phyloP scores from a whole-genome alignment of 53 echinoderm and acorn worm species.

The Antedon mediterranea region DNA sequence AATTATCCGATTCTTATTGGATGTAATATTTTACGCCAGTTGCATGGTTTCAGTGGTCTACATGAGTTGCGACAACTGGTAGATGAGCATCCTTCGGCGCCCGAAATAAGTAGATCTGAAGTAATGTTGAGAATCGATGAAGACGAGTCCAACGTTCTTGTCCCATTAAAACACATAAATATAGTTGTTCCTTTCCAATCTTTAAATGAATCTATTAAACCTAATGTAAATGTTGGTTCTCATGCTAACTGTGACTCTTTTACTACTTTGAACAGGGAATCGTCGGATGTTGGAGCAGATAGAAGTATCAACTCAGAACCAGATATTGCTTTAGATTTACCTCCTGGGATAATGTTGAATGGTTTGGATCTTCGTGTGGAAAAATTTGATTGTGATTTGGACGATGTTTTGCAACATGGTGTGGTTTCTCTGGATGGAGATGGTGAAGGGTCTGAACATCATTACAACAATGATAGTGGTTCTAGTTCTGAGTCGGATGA shows the following conservation, averaged over 20 bases:
- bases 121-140: background rate
- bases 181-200: background rate
- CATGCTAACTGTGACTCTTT: too few relatives aligned
- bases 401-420: too few relatives aligned
- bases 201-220: too few relatives aligned
- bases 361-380: background rate
- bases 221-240: too few relatives aligned
- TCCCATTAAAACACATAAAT: background rate
- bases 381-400: too few relatives aligned
- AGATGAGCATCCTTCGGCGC: background rate
- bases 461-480: too few relatives aligned
- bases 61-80: background rate
- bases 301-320: background rate
- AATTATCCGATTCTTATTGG: background rate
- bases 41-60: background rate
- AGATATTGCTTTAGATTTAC: background rate
- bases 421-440: too few relatives aligned
- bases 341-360: background rate
- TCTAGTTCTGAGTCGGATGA: too few relatives aligned
- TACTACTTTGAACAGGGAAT: too few relatives aligned
- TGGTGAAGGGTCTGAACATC: too few relatives aligned
- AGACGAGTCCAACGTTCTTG: background rate
- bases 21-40: background rate
- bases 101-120: background rate
- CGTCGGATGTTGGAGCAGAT: too few relatives aligned